phyloP scores from a whole-genome alignment of 2,113 vertebrate genomes.

The Oreotrochilus melanogaster region DNA sequence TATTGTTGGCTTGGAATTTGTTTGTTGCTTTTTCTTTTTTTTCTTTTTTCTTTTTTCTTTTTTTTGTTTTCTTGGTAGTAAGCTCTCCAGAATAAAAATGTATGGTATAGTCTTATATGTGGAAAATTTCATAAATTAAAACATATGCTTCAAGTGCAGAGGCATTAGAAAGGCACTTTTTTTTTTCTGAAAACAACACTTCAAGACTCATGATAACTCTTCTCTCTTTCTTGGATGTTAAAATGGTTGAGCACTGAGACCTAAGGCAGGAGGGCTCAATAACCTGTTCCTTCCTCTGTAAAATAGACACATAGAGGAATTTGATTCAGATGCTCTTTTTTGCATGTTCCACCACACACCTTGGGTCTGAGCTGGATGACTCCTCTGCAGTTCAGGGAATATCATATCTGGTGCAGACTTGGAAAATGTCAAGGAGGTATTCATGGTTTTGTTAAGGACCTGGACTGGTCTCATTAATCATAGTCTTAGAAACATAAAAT shows the following conservation, averaged over 20 bases:
- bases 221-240: not conserved
- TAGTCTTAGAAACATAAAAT: not conserved
- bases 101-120: not conserved
- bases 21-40: too few relatives aligned
- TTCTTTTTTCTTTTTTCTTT: too few relatives aligned
- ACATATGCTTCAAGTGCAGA: constrained; percentile 12
- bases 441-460: not conserved
- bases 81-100: not conserved
- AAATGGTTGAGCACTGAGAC: not conserved
- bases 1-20: too few relatives aligned
- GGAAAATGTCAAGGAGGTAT: not conserved
- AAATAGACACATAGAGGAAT: constrained; percentile 10
- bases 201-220: not conserved
- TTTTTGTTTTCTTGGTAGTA: not conserved
- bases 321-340: not conserved
- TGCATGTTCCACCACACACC: not conserved
- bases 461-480: not conserved
- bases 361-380: not conserved
- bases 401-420: not conserved
- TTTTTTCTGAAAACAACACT: constrained; percentile 38
- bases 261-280: not conserved
- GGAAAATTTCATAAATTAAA: constrained; percentile 33
- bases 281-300: constrained; percentile 26
- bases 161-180: not conserved
- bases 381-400: not conserved